Percentiles rank a stretch among this genome's conserved stretches.
These are phyloP conservation scores for Micromesistius poutassou DNA, from an alignment of 2,797 vertebrate genomes.

Conservation along the genomic window DNA sequence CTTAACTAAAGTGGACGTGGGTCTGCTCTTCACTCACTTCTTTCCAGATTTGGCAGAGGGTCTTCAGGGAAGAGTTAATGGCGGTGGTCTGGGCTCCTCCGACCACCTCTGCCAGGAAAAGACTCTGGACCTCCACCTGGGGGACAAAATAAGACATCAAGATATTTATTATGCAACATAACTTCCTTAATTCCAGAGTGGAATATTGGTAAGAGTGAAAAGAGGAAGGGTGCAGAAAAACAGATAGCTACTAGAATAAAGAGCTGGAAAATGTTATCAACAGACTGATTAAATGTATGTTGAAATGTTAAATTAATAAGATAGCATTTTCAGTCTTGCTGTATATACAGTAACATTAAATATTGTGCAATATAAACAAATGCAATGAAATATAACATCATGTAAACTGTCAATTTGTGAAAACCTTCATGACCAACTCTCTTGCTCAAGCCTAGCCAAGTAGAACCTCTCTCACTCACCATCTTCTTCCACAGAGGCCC, in stretches of 20 bases:
- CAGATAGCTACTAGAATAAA: not conserved
- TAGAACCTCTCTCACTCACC: slow-evolving; percentile 62
- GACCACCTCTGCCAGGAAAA: slow-evolving; percentile 86
- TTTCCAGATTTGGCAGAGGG: slow-evolving; percentile 84
- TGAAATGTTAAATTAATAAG: not conserved
- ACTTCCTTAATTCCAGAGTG: not conserved
- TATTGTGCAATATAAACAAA: not conserved
- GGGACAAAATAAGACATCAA: slow-evolving; percentile 4
- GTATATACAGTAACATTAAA: not conserved
- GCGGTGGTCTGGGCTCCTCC: slow-evolving; percentile 87
- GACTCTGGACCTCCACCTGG: slow-evolving; percentile 93
- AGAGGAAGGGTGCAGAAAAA: not conserved
- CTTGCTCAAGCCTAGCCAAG: no score
- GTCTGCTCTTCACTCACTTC: slow-evolving; percentile 70
- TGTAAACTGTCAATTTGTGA: not conserved
- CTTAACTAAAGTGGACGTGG: not conserved
- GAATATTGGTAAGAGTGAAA: not conserved
- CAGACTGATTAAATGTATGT: no score
- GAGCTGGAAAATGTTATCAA: not conserved
- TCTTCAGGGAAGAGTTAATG: slow-evolving; percentile 81
- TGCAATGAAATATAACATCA: not conserved
- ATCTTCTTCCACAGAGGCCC: slow-evolving; percentile 90
- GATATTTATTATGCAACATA: not conserved
- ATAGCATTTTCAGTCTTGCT: not conserved
- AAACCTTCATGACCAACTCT: no score